A percentile compares a stretch with the other conserved stretches of the same genome.
These are phyloP conservation scores for Fistularia tabacaria DNA, from an alignment of 2,797 vertebrate species.

Conservation along the genomic window DNA sequence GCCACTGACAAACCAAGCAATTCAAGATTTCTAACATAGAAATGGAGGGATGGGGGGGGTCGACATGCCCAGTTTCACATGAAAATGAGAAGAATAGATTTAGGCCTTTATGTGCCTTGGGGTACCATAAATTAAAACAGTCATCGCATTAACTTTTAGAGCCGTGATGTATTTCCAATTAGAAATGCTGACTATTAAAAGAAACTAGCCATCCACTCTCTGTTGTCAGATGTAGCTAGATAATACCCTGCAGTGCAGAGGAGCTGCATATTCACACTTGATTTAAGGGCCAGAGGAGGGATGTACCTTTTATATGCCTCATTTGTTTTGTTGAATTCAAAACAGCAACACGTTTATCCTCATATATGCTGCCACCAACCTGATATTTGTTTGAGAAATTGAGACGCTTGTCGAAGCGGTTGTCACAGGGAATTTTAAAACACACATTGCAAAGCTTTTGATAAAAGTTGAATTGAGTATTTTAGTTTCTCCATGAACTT, in stretches of 20 bases:
- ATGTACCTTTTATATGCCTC: conserved; percentile 7
- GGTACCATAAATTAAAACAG: conserved; percentile 48
- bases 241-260: conserved; percentile 48
- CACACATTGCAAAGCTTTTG: too few relatives aligned
- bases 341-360: conserved; percentile 2
- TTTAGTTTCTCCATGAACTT: too few relatives aligned
- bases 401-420: too few relatives aligned
- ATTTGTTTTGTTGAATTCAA: conserved; percentile 11
- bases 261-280: conserved; percentile 23
- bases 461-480: too few relatives aligned
- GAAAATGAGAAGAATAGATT: conserved; percentile 42
- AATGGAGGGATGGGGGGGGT: conserved; percentile 12
- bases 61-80: conserved; percentile 13
- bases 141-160: conserved; percentile 27
- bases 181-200: conserved; percentile 49
- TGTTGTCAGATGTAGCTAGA: conserved; percentile 32
- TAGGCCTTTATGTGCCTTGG: conserved; percentile 31
- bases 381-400: too few relatives aligned
- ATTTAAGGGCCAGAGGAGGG: conserved; percentile 12
- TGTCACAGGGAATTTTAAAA: too few relatives aligned
- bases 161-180: conserved; percentile 29
- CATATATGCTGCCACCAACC: too few relatives aligned
- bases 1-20: conserved; percentile 28
- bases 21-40: conserved; percentile 38
- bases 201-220: conserved; percentile 28